phyloP scores from a whole-genome alignment of 2,113 vertebrate species.

The Ibidorhyncha struthersii region DNA sequence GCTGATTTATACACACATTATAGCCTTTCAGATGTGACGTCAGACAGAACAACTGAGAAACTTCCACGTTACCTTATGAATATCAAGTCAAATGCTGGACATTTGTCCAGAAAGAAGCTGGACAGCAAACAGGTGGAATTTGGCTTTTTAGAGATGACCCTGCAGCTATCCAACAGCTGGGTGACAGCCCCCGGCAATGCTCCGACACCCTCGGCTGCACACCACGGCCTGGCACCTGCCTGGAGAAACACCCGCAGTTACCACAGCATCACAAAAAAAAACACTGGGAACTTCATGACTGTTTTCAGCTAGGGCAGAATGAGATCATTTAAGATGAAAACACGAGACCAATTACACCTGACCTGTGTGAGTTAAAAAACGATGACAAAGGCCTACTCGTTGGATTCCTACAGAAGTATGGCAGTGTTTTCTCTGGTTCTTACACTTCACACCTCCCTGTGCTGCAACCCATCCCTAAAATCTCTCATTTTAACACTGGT shows the following conservation, averaged over 20 bases:
- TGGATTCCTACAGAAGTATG: background rate
- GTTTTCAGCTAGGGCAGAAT: background rate
- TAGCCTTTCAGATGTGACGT: background rate
- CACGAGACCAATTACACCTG: background rate
- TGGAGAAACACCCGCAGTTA: background rate
- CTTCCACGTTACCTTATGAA: background rate
- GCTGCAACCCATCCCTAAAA: background rate
- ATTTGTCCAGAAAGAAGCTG: background rate
- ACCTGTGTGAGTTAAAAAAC: background rate
- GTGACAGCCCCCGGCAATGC: background rate
- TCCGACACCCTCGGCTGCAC: background rate
- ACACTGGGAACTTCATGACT: background rate
- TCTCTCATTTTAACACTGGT: background rate
- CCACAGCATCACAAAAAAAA: background rate
- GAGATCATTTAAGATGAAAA: background rate
- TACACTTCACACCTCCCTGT: background rate
- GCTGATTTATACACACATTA: background rate
- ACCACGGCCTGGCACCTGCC: background rate
- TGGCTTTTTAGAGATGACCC: background rate
- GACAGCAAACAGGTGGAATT: accelerated
- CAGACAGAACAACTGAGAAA: background rate
- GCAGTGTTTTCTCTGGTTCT: background rate
- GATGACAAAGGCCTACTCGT: background rate
- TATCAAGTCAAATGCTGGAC: background rate
- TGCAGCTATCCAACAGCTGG: background rate